Conservation (phyloP, 2,888 invertebrate genomes). For the Eupithecia abbreviata region DNA sequence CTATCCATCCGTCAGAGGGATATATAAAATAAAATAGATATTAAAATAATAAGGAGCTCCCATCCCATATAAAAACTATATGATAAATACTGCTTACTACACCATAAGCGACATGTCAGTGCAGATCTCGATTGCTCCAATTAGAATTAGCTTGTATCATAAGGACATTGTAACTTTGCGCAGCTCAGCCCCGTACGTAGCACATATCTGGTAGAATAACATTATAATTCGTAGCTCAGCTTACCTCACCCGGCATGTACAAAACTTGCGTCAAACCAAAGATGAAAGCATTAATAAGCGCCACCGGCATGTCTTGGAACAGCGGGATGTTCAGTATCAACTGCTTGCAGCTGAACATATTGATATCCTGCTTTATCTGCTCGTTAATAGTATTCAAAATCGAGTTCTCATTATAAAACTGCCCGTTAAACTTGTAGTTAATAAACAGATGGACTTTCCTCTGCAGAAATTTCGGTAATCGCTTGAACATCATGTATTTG, state of each 20-base stretch:
- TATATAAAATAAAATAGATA: too few relatives aligned
- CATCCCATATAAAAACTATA: too few relatives aligned
- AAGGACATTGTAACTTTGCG: background rate
- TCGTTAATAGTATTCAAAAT: slow-evolving; percentile 67
- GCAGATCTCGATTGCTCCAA: too few relatives aligned
- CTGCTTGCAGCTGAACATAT: slow-evolving; percentile 79
- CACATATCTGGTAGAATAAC: background rate
- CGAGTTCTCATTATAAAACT: slow-evolving; percentile 61
- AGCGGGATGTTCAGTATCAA: slow-evolving; percentile 82
- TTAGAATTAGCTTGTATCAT: background rate
- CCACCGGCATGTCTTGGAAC: slow-evolving; percentile 79
- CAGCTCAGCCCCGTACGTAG: background rate
- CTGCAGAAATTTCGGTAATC: slow-evolving; percentile 56
- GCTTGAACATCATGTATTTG: slow-evolving; percentile 58
- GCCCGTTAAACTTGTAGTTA: slow-evolving; percentile 65
- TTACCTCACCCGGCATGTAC: slow-evolving; percentile 83
- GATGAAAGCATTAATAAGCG: slow-evolving; percentile 79
- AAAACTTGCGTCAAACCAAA: slow-evolving; percentile 78
- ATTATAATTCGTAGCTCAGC: background rate
- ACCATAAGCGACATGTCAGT: too few relatives aligned
- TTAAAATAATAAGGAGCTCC: too few relatives aligned
- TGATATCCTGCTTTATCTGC: slow-evolving; percentile 81
- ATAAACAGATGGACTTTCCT: slow-evolving; percentile 61
- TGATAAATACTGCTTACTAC: too few relatives aligned
- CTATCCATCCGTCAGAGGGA: too few relatives aligned